A percentile compares a stretch with the other conserved stretches of the same genome.
Conservation (phyloP, 1,140 invertebrate species). For the Scaptodrosophila lebanonensis region DNA sequence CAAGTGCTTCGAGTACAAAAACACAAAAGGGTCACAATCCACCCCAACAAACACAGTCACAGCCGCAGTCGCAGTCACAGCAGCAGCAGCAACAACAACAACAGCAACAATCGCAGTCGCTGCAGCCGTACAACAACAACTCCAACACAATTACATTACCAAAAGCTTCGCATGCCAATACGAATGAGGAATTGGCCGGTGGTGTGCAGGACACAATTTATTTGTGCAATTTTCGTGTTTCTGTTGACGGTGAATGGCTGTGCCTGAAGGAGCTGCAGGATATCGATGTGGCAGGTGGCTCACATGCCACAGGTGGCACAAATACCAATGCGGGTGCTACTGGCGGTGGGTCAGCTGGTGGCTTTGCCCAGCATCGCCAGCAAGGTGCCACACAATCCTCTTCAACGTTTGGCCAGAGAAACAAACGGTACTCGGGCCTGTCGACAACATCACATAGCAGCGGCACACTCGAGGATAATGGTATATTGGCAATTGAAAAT, state of each 20-base stretch:
- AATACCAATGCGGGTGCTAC: background rate
- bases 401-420: constrained; percentile 47
- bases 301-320: constrained; percentile 31
- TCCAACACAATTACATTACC: constrained; percentile 61
- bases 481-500: constrained; percentile 77
- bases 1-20: constrained; percentile 33
- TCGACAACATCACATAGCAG: constrained; percentile 29
- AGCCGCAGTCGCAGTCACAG: constrained; percentile 33
- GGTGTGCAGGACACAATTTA: constrained; percentile 97
- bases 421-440: constrained; percentile 63
- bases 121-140: constrained; percentile 32
- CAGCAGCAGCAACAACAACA: constrained; percentile 20
- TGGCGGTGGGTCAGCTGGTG: background rate
- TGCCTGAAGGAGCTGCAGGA: constrained; percentile 95
- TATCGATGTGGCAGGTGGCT: constrained; percentile 83
- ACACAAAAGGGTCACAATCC: constrained; percentile 48
- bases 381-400: constrained; percentile 11
- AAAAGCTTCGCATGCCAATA: constrained; percentile 69
- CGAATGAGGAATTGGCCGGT: constrained; percentile 83
- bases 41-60: constrained; percentile 33
- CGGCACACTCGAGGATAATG: constrained; percentile 68
- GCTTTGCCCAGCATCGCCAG: background rate
- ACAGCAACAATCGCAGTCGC: constrained; percentile 9
- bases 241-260: constrained; percentile 98
- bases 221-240: constrained; percentile 97